Evolutionary conservation across 2,797 vertebrate genomes (phyloP), one percentile per base, ranked within the genome.

Genomic region (Furcifer pardalis): DNA sequence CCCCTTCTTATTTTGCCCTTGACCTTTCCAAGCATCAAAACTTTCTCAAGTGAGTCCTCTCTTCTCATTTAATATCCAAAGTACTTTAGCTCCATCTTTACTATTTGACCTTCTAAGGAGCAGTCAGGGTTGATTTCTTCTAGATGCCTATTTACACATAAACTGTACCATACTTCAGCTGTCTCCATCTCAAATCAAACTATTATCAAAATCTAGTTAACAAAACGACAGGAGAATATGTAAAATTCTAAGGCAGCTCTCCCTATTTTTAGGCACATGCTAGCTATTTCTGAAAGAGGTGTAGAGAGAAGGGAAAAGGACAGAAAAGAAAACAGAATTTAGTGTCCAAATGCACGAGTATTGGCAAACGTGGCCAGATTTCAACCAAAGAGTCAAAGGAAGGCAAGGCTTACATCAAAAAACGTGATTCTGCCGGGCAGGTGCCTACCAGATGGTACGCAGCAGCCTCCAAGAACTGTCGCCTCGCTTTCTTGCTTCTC

Each of bases 341-440:
- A 30, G 30, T 25, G 63, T 65, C 32, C 23, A 17, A 68, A 35
- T 15, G 17, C 15, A 19, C 1, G 35, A 35, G 15, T n/a, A 35
- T 68, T 21, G 7, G 32, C 65, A 68, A 32, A 19, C 32, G 4
- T 35, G 65, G 42, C 27, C 12, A 9, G 8, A 46, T 6, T 25
- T 6, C n/a, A 30, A 30, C 6, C 42, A 21, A 13, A 42, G 3
- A 42, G 1, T 42, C 2, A 66, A 8, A 27, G n/a, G 37, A 63
- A 17, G 12, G 25, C 44, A 37, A 19, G 13, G 32, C 95, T 95
- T 91, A 96, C 95, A 95, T 90, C 44, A 96, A 90, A 81, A 96
- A 95, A 0, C 96, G 94, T 21, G 95, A 94, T 81, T 96, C 88
- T 1, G 91, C 94, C 10, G 95, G 95, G 68, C 96, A 96, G 4